Evolutionary conservation across 2,888 invertebrate genomes (phyloP).

Genomic region (Gandaritis pyraliata): DNA sequence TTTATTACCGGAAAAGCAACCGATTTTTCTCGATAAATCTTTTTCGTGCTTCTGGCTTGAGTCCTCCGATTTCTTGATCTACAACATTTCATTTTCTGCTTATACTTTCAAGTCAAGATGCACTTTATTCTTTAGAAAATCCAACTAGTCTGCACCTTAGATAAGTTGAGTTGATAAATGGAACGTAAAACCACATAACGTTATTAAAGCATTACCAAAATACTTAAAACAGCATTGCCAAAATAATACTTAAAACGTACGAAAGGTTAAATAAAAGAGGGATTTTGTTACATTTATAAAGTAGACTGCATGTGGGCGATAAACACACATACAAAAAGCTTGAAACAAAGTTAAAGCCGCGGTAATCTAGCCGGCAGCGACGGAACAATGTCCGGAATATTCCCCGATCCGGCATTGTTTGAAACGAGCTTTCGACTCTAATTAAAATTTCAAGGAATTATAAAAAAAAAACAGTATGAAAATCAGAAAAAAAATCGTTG

Average conservation of each 20-base stretch:
- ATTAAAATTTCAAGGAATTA: slow-evolving; percentile 21
- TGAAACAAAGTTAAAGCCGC: slow-evolving; percentile 17
- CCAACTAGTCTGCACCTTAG: too few species aligned
- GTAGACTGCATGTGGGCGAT: slow-evolving; percentile 29
- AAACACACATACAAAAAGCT: slow-evolving; percentile 30
- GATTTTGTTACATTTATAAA: slow-evolving; percentile 25
- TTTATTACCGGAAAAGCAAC: slow-evolving; percentile 13
- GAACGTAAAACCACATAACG: too few species aligned
- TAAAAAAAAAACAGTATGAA: neutral
- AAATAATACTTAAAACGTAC: neutral
- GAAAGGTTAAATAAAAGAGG: neutral
- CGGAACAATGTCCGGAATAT: slow-evolving; percentile 20
- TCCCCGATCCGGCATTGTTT: slow-evolving; percentile 15
- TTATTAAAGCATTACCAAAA: too few species aligned
- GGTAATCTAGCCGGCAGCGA: slow-evolving; percentile 21
- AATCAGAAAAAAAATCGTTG: too few species aligned
- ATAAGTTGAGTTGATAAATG: too few species aligned
- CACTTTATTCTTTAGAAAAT: too few species aligned
- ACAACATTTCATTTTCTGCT: too few species aligned
- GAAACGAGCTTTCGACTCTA: slow-evolving; percentile 14
- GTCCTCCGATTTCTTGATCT: too few species aligned
- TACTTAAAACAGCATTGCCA: too few species aligned
- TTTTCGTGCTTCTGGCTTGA: slow-evolving; percentile 1
- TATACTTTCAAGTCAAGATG: too few species aligned
- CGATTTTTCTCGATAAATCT: slow-evolving; percentile 10